These are phyloP conservation scores for Clarias batrachus DNA, from an alignment of 2,113 vertebrate genomes.

Conservation along the genomic window DNA sequence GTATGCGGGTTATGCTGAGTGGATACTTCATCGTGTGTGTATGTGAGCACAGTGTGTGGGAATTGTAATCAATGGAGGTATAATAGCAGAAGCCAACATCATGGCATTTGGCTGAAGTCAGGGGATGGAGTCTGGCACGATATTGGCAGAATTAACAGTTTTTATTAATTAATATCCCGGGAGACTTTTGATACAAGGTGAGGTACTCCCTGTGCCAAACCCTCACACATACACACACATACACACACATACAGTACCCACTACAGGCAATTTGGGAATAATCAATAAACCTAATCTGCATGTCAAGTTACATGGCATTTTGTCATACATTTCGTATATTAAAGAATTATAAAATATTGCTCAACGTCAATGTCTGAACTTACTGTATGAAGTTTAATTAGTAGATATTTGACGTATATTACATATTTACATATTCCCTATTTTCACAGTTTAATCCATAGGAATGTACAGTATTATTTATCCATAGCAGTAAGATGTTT, in stretches of 20 bases:
- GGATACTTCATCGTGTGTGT: background rate
- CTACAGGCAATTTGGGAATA: too few relatives aligned
- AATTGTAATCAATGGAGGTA: background rate
- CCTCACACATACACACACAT: too few relatives aligned
- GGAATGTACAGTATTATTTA: background rate
- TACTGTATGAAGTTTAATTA: background rate
- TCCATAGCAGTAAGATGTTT: background rate
- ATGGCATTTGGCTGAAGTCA: too few relatives aligned
- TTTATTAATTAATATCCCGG: too few relatives aligned
- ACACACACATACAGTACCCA: too few relatives aligned
- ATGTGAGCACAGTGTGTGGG: background rate
- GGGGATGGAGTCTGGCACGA: too few relatives aligned
- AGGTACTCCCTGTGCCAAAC: too few relatives aligned
- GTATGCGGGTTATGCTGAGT: background rate
- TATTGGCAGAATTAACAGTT: too few relatives aligned
- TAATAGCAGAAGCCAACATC: too few relatives aligned
- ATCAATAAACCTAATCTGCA: too few relatives aligned
- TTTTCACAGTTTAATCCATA: background rate
- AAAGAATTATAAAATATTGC: background rate
- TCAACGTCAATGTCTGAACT: background rate
- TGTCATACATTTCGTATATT: background rate
- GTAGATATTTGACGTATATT: background rate
- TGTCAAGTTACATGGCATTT: background rate
- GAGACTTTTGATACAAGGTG: too few relatives aligned
- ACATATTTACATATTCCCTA: too few relatives aligned